Percentiles rank a stretch among this genome's conserved stretches.
Evolutionary conservation across 2,797 vertebrate genomes (phyloP).

Genomic region (Eidolon dupreanum): DNA sequence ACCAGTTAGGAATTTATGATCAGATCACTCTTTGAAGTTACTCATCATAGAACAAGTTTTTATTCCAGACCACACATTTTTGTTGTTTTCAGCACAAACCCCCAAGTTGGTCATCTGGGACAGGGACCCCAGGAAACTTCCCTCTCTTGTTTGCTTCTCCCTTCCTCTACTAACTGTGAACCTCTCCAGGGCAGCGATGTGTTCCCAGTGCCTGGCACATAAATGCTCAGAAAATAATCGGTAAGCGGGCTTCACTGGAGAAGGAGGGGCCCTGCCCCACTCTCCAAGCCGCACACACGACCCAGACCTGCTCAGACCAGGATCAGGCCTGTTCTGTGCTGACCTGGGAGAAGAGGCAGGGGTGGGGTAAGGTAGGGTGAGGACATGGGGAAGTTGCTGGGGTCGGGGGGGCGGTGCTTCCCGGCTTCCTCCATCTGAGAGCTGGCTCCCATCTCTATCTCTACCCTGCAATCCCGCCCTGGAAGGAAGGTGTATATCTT

Average conservation of each 20-base stretch:
- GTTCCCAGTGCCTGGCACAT: background rate
- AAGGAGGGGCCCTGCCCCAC: background rate
- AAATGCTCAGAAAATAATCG: background rate
- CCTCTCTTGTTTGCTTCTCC: background rate
- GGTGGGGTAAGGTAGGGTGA: too few relatives aligned
- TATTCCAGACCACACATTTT: too few relatives aligned
- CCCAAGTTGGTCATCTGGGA: accelerated
- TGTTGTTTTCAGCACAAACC: background rate
- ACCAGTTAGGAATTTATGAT: background rate
- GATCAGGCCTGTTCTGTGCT: accelerated
- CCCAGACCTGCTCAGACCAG: too few relatives aligned
- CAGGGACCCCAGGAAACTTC: background rate
- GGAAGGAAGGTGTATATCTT: background rate
- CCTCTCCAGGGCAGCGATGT: background rate
- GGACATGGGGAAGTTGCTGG: too few relatives aligned
- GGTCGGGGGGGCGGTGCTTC: too few relatives aligned
- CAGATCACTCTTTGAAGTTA: background rate
- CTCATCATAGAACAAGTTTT: background rate
- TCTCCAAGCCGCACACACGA: background rate
- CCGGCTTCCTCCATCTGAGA: background rate
- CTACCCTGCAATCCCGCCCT: background rate
- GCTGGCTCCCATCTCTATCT: background rate
- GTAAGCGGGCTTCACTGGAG: background rate
- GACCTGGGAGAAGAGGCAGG: background rate
- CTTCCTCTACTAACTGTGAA: background rate